Percentiles rank a stretch among this genome's conserved stretches.
phyloP scores from a whole-genome alignment of 2,113 vertebrate species.

The Gobio gobio region DNA sequence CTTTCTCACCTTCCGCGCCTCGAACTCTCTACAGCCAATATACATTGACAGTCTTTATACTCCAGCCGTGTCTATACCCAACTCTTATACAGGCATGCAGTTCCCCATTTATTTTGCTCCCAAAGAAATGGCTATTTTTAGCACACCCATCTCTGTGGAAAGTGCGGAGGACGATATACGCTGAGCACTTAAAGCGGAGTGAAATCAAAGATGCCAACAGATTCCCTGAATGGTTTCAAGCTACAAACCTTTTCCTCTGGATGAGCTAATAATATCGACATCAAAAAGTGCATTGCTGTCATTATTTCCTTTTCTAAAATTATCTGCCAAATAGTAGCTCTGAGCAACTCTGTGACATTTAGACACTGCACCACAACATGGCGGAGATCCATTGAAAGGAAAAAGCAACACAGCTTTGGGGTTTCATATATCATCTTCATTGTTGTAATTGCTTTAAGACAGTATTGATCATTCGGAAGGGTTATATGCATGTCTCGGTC shows the following conservation, averaged over 20 bases:
- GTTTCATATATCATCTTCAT: slow-evolving; percentile 74
- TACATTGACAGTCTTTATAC: slow-evolving; percentile 41
- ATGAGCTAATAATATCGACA: slow-evolving; percentile 71
- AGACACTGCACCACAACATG: slow-evolving; percentile 12
- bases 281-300: slow-evolving; percentile 54
- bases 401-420: slow-evolving; percentile 43
- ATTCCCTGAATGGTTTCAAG: slow-evolving; percentile 60
- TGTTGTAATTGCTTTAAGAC: slow-evolving; percentile 69
- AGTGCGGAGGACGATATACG: slow-evolving; percentile 67
- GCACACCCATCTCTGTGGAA: slow-evolving; percentile 61
- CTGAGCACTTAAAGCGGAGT: slow-evolving; percentile 63
- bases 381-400: not conserved
- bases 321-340: slow-evolving; percentile 47
- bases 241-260: slow-evolving; percentile 59
- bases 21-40: slow-evolving; percentile 28
- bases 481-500: slow-evolving; percentile 69
- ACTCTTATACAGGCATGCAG: slow-evolving; percentile 39
- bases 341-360: slow-evolving; percentile 43
- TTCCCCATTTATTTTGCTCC: slow-evolving; percentile 49
- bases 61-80: slow-evolving; percentile 13
- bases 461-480: slow-evolving; percentile 73
- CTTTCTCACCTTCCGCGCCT: not conserved
- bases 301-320: slow-evolving; percentile 59
- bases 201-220: slow-evolving; percentile 67
- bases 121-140: slow-evolving; percentile 74